Evolutionary conservation across 2,113 vertebrate species (phyloP).

Genomic region (Cheirogaleus medius): DNA sequence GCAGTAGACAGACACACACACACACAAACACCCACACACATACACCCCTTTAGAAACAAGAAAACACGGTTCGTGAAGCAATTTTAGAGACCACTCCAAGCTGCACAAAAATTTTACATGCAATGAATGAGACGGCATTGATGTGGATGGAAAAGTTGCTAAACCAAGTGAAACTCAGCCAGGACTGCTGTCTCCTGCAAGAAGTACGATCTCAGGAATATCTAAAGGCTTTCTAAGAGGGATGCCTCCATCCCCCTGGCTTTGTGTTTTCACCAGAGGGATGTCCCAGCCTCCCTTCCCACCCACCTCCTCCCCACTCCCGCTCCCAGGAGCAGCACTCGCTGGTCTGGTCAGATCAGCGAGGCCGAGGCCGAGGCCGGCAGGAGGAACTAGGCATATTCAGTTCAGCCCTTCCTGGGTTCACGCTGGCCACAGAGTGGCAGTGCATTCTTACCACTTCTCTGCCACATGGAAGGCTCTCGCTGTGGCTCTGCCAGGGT

Average conservation of each 20-base stretch:
- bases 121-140: fast-evolving
- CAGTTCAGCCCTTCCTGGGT: neutral
- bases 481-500: neutral
- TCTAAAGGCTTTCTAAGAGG: neutral
- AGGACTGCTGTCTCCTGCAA: neutral
- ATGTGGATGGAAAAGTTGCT: neutral
- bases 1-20: too few relatives aligned
- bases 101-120: too few relatives aligned
- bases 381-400: neutral
- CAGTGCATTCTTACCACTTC: neutral
- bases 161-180: fast-evolving
- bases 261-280: fast-evolving
- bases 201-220: neutral
- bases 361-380: too few relatives aligned
- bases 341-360: neutral
- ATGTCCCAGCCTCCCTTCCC: neutral
- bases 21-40: neutral
- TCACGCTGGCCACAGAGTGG: neutral
- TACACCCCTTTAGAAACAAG: neutral
- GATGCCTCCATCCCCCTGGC: neutral
- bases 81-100: neutral
- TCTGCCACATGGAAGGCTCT: neutral
- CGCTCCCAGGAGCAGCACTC: fast-evolving
- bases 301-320: fast-evolving
- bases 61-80: neutral